Percentiles rank a stretch among this genome's conserved stretches.
Evolutionary conservation across 2,797 vertebrate genomes (phyloP).

Genomic region (Echeneis naucrates): DNA sequence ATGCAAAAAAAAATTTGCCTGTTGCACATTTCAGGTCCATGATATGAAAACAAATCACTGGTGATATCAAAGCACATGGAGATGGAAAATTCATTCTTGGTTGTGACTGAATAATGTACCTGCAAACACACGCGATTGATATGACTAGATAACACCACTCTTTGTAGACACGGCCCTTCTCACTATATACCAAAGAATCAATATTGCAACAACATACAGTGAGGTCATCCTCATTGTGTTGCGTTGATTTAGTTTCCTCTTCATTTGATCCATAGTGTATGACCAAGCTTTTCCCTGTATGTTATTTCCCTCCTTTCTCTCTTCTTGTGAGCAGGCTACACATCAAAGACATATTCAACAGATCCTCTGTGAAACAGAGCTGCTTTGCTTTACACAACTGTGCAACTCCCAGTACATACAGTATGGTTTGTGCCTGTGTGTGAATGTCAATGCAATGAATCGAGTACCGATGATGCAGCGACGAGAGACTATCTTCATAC

Average conservation of each 20-base stretch:
- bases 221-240: slow-evolving; percentile 32
- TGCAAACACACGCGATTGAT: slow-evolving; percentile 36
- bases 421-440: slow-evolving; percentile 33
- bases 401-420: slow-evolving; percentile 39
- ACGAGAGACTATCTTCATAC: slow-evolving; percentile 56
- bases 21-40: slow-evolving; percentile 48
- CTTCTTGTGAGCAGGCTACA: slow-evolving; percentile 31
- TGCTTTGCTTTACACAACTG: slow-evolving; percentile 48
- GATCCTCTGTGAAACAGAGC: slow-evolving; percentile 60
- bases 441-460: slow-evolving; percentile 57
- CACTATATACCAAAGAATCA: slow-evolving; percentile 24
- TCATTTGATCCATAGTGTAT: slow-evolving; percentile 61
- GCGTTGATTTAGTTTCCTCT: slow-evolving; percentile 44
- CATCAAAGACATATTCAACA: slow-evolving; percentile 66
- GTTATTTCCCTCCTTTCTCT: neutral
- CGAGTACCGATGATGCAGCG: slow-evolving; percentile 54
- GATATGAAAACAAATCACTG: slow-evolving; percentile 55
- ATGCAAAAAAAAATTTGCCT: slow-evolving; percentile 37
- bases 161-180: neutral
- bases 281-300: slow-evolving; percentile 29
- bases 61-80: slow-evolving; percentile 42
- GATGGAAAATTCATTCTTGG: slow-evolving; percentile 30
- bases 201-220: slow-evolving; percentile 26
- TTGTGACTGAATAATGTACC: slow-evolving; percentile 43
- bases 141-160: slow-evolving; percentile 33